Evolutionary conservation across 2,113 vertebrate genomes (phyloP).

Genomic region (Puffinus mauretanicus): DNA sequence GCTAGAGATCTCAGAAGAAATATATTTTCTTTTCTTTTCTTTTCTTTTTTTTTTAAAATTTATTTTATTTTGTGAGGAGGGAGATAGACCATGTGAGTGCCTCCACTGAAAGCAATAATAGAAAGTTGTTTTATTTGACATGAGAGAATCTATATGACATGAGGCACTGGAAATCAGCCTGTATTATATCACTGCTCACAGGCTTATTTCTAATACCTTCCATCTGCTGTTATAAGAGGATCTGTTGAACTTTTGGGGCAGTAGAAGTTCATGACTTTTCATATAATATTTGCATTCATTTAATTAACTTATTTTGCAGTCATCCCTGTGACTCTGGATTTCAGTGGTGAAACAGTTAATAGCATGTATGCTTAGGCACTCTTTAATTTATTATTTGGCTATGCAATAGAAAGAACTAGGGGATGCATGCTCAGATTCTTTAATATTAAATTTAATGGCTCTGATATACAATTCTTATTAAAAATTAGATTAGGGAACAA

Average conservation of each 20-base stretch:
- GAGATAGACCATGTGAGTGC: neutral
- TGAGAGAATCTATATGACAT: neutral
- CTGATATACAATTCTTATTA: neutral
- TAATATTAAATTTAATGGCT: neutral
- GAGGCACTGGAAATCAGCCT: neutral
- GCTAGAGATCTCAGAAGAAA: neutral
- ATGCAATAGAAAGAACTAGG: neutral
- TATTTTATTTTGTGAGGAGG: neutral
- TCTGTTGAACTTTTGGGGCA: neutral
- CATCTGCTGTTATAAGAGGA: neutral
- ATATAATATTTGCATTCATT: neutral
- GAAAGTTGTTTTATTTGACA: neutral
- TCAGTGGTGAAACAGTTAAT: neutral
- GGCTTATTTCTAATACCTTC: neutral
- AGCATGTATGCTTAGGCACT: neutral
- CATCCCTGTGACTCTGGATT: neutral
- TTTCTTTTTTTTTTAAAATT: neutral
- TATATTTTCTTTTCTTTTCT: fast-evolving
- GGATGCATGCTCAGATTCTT: neutral
- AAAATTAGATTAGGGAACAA: neutral
- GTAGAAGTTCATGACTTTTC: neutral
- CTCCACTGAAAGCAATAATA: neutral
- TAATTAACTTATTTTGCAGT: neutral
- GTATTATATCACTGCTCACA: neutral
- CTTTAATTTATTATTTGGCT: neutral